Evolutionary conservation across 2,113 vertebrate species (phyloP).

Genomic region (Tragelaphus imberbis): DNA sequence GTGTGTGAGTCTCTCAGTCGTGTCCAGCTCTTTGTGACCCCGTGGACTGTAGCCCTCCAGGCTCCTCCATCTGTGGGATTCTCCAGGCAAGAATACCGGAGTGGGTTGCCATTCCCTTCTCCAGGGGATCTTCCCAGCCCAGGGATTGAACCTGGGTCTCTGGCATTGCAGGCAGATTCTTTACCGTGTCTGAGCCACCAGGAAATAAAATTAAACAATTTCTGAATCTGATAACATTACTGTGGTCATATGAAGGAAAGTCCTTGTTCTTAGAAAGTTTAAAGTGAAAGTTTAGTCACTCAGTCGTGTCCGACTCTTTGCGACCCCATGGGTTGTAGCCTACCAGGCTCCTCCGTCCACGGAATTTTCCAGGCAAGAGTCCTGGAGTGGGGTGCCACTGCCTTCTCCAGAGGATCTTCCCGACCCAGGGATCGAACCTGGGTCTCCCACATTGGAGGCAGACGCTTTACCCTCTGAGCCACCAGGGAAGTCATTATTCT

Average conservation of each 20-base stretch:
- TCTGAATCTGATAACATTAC: neutral
- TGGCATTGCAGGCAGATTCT: neutral
- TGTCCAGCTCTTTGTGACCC: neutral
- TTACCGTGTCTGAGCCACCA: neutral
- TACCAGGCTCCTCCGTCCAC: too few relatives aligned
- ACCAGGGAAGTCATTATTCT: neutral
- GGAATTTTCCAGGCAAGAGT: too few relatives aligned
- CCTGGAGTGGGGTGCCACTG: too few relatives aligned
- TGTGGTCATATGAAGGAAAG: neutral
- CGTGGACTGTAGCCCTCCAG: neutral
- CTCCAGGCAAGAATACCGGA: neutral
- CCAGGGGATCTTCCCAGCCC: neutral
- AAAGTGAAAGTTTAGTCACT: too few relatives aligned
- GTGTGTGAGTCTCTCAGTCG: neutral
- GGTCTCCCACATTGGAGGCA: too few relatives aligned
- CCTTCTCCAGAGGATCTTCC: too few relatives aligned
- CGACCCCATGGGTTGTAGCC: too few relatives aligned
- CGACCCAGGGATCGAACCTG: too few relatives aligned
- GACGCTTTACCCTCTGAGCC: too few relatives aligned
- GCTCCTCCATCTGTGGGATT: neutral
- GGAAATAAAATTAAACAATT: neutral
- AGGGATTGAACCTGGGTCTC: neutral
- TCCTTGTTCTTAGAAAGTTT: neutral
- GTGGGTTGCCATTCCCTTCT: neutral
- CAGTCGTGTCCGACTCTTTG: too few relatives aligned